A percentile compares a stretch with the other conserved stretches of the same genome.
These are phyloP conservation scores for Falco punctatus DNA, from an alignment of 2,113 vertebrate genomes.

Conservation along the genomic window DNA sequence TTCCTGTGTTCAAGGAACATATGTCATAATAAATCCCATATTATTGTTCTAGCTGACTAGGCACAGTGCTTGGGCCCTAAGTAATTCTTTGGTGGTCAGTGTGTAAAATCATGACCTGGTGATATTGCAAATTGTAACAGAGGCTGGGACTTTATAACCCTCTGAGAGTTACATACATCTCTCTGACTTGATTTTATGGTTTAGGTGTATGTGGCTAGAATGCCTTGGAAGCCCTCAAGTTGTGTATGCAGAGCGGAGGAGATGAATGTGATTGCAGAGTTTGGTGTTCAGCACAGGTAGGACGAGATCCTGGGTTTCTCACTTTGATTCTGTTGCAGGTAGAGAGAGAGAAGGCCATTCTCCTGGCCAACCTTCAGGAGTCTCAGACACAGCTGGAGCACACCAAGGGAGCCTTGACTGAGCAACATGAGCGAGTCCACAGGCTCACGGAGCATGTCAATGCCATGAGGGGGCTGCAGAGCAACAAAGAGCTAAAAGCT, in stretches of 20 bases:
- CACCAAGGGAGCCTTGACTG: constrained; percentile 91
- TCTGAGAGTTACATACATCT: rapidly evolving
- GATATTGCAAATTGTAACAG: neutral
- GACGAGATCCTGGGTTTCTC: neutral
- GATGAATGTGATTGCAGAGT: neutral
- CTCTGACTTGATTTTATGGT: neutral
- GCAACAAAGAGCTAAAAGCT: constrained; percentile 84
- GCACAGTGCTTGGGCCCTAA: neutral
- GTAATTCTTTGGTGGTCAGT: neutral
- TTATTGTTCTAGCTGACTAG: neutral
- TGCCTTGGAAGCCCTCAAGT: neutral
- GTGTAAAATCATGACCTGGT: neutral
- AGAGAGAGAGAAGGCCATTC: constrained; percentile 91
- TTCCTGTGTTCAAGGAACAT: neutral
- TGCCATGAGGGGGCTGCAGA: constrained; percentile 84
- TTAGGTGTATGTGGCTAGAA: neutral
- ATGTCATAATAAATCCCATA: neutral
- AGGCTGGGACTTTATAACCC: neutral
- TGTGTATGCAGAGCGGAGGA: neutral
- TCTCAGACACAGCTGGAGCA: constrained; percentile 95
- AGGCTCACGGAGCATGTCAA: constrained; percentile 89
- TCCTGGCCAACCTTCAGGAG: constrained; percentile 92
- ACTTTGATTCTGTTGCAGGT: constrained; percentile 78
- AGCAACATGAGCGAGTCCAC: constrained; percentile 89
- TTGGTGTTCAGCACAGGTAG: neutral